Evolutionary conservation across 2,113 vertebrate species (phyloP).

Genomic region (Egretta garzetta): DNA sequence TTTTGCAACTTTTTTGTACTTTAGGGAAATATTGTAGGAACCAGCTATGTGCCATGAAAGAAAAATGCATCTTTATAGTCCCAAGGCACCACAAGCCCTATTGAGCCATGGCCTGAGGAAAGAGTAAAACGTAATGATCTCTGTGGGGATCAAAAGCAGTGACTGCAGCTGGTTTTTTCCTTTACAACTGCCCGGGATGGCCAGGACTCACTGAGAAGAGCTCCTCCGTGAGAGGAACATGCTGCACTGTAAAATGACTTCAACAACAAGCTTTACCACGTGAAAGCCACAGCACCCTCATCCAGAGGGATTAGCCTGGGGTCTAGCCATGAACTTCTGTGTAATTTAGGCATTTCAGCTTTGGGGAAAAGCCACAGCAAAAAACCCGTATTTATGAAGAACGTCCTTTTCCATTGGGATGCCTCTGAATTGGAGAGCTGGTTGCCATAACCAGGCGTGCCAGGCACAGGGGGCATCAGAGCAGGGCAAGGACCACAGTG

Average conservation of each 20-base stretch:
- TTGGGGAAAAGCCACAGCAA: neutral
- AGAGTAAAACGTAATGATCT: neutral
- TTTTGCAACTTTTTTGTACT: constrained; percentile 15
- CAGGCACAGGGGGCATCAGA: neutral
- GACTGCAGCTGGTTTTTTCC: neutral
- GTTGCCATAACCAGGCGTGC: neutral
- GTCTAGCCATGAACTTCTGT: neutral
- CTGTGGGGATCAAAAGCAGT: neutral
- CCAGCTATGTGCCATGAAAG: neutral
- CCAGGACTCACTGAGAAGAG: neutral
- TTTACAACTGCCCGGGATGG: neutral
- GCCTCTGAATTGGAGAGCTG: neutral
- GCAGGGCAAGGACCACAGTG: neutral
- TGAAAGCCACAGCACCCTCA: neutral
- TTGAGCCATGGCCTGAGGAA: neutral
- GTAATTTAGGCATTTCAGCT: neutral
- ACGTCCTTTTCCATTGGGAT: neutral
- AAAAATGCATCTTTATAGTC: neutral
- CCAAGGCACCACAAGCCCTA: neutral
- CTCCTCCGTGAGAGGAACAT: neutral
- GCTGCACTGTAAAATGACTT: constrained; percentile 9
- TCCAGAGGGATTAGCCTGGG: constrained; percentile 14
- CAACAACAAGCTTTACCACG: neutral
- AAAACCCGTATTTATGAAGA: neutral
- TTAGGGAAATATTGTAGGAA: neutral